phyloP scores from a whole-genome alignment of 2,113 vertebrate species.

The Climacteris rufus region DNA sequence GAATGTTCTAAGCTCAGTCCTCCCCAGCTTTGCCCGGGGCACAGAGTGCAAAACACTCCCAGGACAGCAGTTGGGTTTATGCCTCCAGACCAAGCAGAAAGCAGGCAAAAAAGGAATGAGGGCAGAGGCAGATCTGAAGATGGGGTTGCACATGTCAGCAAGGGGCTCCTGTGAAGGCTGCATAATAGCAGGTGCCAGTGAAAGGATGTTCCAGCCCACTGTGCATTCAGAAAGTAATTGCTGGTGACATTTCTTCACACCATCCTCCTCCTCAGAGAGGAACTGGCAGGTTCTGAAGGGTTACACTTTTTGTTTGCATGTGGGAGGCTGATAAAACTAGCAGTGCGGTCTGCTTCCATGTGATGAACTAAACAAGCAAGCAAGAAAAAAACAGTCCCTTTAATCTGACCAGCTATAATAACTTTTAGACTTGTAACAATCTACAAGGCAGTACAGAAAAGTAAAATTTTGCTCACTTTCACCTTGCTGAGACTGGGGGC shows the following conservation, averaged over 20 bases:
- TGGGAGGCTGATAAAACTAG: not conserved
- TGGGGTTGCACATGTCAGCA: not conserved
- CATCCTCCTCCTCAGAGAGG: not conserved
- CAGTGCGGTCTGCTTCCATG: not conserved
- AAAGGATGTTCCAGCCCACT: not conserved
- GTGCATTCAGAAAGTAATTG: not conserved
- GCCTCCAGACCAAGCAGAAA: not conserved
- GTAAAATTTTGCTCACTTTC: not conserved
- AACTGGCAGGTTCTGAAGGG: not conserved
- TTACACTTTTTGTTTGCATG: not conserved
- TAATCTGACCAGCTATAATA: not conserved
- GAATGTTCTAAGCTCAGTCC: not conserved
- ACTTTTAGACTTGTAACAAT: not conserved
- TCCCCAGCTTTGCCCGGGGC: not conserved
- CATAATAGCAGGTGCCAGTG: not conserved
- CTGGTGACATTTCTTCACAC: not conserved
- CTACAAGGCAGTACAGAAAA: not conserved
- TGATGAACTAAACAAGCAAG: not conserved
- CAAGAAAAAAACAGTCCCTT: not conserved
- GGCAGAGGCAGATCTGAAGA: not conserved
- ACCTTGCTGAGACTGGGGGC: not conserved
- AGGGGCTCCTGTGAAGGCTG: not conserved
- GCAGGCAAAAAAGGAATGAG: not conserved
- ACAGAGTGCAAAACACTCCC: not conserved
- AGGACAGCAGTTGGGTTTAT: not conserved